Evolutionary conservation across 2,888 invertebrate genomes (phyloP).

Genomic region (Nomada ferruginata): DNA sequence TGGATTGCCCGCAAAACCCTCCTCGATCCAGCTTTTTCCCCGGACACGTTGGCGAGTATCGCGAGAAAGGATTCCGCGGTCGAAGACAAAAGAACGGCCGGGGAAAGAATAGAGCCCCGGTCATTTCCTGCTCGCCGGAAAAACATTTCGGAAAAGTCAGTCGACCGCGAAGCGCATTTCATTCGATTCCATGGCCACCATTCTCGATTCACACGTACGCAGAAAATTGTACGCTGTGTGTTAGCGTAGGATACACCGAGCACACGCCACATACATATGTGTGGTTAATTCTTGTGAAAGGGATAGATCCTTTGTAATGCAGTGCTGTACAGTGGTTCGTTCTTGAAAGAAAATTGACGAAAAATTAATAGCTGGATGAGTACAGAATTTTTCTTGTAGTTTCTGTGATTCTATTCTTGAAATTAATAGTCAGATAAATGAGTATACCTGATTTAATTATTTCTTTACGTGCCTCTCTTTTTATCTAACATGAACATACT

Average conservation of each 20-base stretch:
- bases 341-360: too few species aligned
- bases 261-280: too few species aligned
- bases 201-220: neutral
- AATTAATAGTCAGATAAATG: too few species aligned
- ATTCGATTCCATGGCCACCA: conserved; percentile 31
- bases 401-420: too few species aligned
- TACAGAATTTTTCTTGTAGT: too few species aligned
- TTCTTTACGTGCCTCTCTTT: too few species aligned
- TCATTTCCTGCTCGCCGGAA: conserved; percentile 59
- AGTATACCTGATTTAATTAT: too few species aligned
- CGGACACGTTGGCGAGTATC: conserved; percentile 5
- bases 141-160: conserved; percentile 74
- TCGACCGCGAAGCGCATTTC: conserved; percentile 68
- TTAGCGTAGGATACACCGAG: too few species aligned
- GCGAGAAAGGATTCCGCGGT: conserved; percentile 62
- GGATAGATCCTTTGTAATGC: neutral
- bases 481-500: too few species aligned
- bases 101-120: conserved; percentile 48
- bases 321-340: too few species aligned
- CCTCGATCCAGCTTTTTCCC: neutral
- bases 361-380: too few species aligned
- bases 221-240: neutral
- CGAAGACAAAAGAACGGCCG: conserved; percentile 40
- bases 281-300: too few species aligned
- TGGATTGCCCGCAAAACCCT: conserved; percentile 1